phyloP scores from a whole-genome alignment of 2,888 invertebrate genomes.

The Pachymerium ferrugineum region DNA sequence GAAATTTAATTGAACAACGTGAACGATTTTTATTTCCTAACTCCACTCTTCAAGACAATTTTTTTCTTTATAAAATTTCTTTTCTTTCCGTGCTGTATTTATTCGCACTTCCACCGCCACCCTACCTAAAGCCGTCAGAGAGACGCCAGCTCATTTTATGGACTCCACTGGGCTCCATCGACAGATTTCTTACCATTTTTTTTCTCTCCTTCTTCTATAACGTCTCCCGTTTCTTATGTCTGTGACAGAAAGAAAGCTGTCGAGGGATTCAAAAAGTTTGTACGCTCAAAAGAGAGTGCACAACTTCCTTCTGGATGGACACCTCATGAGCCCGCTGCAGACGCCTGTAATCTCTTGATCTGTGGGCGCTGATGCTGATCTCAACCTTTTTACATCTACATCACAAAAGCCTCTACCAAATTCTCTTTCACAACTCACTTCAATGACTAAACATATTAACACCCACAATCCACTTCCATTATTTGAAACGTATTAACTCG shows the following conservation, averaged over 20 bases:
- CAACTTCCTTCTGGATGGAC: background rate
- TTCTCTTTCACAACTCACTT: background rate
- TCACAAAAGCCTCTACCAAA: slow-evolving; percentile 10
- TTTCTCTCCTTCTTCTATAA: background rate
- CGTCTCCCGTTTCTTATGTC: background rate
- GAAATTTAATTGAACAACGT: too few relatives aligned
- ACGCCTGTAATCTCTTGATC: slow-evolving; percentile 10
- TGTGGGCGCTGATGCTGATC: background rate
- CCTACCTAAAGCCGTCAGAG: slow-evolving; percentile 22
- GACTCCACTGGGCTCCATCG: slow-evolving; percentile 27
- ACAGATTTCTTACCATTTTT: slow-evolving; percentile 9
- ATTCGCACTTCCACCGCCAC: background rate
- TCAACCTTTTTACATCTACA: slow-evolving; percentile 16
- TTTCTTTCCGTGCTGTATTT: slow-evolving; percentile 6
- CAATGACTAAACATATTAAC: background rate
- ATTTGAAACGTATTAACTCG: too few relatives aligned
- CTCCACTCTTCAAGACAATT: too few relatives aligned
- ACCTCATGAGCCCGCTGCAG: background rate
- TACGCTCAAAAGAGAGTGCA: background rate
- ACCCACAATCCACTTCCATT: too few relatives aligned
- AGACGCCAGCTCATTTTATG: slow-evolving; percentile 27
- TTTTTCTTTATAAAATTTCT: too few relatives aligned
- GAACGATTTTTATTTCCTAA: too few relatives aligned
- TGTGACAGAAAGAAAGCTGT: slow-evolving; percentile 19
- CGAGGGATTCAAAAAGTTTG: slow-evolving; percentile 25